Base-by-base conservation (phyloP, 2,113 vertebrate species). In the Tragelaphus strepsiceros region DNA sequence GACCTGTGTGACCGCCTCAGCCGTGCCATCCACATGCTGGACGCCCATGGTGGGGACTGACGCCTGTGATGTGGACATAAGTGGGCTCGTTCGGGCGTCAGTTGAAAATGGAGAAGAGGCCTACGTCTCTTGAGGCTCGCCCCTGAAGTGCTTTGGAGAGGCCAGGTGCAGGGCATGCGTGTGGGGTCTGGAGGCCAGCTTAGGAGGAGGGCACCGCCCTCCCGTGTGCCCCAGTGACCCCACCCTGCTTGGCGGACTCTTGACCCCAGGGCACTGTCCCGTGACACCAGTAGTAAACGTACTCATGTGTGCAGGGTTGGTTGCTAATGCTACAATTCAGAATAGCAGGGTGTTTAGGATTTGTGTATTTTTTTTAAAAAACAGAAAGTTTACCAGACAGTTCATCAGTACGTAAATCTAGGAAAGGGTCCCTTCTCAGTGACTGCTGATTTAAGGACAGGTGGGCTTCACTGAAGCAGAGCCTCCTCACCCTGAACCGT, bases 71-170 rank as follows among this genome's bases (percentile, higher is more conserved):
- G 95, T 78, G 97, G 98, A 93, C 59, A 93, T 96, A 93, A 98
- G 62, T 98, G 92, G 98, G 96, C 88, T 58, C 98, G 92, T 97
- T 98, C 98, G 98, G 97, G 96, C 98, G 91, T 98, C 93, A 91
- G 39, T 97, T 98, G 98, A 90, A 98, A 98, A 98, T 97, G 97
- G 93, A 94, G 90, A 82, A 54, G 81, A n/a, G 46, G 98, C 98
- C 96, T 98, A 96, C 98, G 90, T 98, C 95, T 98, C 98, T 98
- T 97, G 98, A 98, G 98, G 97, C 98, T 98, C 96, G 89, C 97
- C 97, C 91, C 51, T 97, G 98, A 98, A 98, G 98, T 98, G 90
- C 97, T 98, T 98, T 97, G 98, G 97, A 98, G 98, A 77, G 39
- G 71, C 39, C 71, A 39, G 35, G 11, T 7, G 71, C 39, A 7